A percentile compares a stretch with the other conserved stretches of the same genome.
phyloP scores from a whole-genome alignment of 2,797 vertebrate genomes.

The Sciurus carolinensis region DNA sequence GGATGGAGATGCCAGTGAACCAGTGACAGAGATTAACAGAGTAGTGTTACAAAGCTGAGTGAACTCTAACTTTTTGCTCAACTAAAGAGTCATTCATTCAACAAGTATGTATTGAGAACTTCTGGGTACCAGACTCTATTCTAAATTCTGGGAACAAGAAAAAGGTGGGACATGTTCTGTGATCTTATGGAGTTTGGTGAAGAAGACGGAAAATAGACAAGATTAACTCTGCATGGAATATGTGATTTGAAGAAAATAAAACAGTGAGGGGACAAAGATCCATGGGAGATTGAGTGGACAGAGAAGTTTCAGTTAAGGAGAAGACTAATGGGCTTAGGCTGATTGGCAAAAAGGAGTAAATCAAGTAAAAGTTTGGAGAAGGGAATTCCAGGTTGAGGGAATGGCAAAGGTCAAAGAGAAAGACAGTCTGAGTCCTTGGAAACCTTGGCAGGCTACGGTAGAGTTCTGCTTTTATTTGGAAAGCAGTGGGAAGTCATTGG shows the following conservation, averaged over 20 bases:
- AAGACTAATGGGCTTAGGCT: not conserved
- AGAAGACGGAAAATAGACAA: slow-evolving; percentile 18
- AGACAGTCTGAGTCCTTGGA: not conserved
- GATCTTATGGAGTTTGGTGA: not conserved
- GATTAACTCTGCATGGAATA: not conserved
- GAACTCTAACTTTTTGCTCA: not conserved
- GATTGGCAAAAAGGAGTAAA: not conserved
- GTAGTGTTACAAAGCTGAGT: not conserved
- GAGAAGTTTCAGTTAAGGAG: not conserved
- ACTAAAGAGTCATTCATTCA: not conserved
- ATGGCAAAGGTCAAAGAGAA: not conserved
- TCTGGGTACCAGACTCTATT: not conserved
- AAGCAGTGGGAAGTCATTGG: not conserved
- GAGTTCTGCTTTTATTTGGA: slow-evolving; percentile 41
- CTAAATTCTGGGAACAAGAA: slow-evolving; percentile 22
- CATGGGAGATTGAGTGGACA: not conserved
- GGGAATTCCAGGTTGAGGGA: slow-evolving; percentile 6
- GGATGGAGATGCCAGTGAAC: not conserved
- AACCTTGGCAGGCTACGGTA: not conserved
- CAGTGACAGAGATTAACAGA: not conserved
- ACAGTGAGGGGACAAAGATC: not conserved
- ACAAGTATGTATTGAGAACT: not conserved
- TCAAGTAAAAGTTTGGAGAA: not conserved
- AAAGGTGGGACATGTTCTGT: not conserved
- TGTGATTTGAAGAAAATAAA: slow-evolving; percentile 45